Evolutionary conservation across 2,113 vertebrate species (phyloP).

Genomic region (Eublepharis macularius): DNA sequence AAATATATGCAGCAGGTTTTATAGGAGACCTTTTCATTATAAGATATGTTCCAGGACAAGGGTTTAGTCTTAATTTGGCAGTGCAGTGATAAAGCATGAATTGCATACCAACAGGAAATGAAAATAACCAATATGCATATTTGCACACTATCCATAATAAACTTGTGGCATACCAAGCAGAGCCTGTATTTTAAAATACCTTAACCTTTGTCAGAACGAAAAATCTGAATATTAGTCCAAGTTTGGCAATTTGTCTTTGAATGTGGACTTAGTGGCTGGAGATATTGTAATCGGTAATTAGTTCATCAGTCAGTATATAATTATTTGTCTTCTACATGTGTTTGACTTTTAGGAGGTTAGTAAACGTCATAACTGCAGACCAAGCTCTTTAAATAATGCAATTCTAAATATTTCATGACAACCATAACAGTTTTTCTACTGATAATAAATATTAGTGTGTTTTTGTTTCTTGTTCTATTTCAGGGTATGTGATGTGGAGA

Average conservation of each 20-base stretch:
- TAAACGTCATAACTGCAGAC: slow-evolving; percentile 29
- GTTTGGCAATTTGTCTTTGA: neutral
- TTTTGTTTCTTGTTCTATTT: slow-evolving; percentile 59
- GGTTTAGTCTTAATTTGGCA: neutral
- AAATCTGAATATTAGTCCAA: slow-evolving; percentile 12
- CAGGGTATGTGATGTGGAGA: slow-evolving; percentile 96
- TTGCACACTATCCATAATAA: neutral
- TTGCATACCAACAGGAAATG: neutral
- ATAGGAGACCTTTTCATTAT: neutral
- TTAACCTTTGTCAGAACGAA: neutral
- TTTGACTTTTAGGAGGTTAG: slow-evolving; percentile 29
- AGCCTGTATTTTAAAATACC: neutral
- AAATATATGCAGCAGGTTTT: neutral
- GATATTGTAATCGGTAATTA: slow-evolving; percentile 1
- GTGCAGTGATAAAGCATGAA: neutral
- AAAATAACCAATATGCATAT: neutral
- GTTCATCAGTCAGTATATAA: slow-evolving; percentile 27
- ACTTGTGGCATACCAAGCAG: neutral
- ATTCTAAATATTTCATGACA: slow-evolving; percentile 42
- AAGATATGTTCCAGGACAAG: neutral
- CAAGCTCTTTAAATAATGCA: slow-evolving; percentile 25
- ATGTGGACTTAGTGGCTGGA: neutral
- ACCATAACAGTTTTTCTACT: slow-evolving; percentile 37
- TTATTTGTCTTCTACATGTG: slow-evolving; percentile 29
- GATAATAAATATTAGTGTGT: slow-evolving; percentile 48